Conservation (phyloP, 2,797 vertebrate genomes). For the Acanthornis magna region DNA sequence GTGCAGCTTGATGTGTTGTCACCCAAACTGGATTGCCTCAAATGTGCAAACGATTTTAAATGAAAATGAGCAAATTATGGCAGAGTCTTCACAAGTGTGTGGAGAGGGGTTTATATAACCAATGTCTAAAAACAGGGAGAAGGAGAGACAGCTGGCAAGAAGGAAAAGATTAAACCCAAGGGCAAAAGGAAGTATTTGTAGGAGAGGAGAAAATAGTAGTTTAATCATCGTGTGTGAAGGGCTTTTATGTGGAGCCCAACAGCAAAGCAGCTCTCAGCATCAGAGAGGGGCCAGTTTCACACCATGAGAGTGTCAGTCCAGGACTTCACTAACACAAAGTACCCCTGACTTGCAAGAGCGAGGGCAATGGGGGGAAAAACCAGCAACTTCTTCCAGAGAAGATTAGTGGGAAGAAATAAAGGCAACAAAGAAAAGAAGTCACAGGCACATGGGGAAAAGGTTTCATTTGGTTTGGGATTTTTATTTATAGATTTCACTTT, state of each 20-base stretch:
- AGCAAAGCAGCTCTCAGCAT: neutral
- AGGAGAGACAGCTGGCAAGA: neutral
- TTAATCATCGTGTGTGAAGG: neutral
- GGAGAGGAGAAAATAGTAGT: neutral
- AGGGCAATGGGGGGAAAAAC: neutral
- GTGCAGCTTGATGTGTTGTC: neutral
- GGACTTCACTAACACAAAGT: neutral
- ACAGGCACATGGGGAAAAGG: neutral
- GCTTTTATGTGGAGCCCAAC: neutral
- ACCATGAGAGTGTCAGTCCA: accelerated
- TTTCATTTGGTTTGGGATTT: too few species aligned
- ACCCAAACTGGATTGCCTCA: neutral
- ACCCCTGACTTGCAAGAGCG: neutral
- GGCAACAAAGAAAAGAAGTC: neutral
- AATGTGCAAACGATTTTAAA: neutral
- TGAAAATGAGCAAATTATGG: neutral
- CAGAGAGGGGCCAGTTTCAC: neutral
- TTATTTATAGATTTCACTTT: neutral
- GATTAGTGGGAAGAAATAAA: neutral
- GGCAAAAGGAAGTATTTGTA: neutral
- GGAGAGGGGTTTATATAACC: neutral
- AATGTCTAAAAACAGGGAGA: neutral
- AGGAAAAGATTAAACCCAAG: neutral
- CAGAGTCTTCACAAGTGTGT: neutral
- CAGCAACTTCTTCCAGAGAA: neutral